Conservation (phyloP, 1,140 invertebrate genomes). For the Drosophila guanche region DNA sequence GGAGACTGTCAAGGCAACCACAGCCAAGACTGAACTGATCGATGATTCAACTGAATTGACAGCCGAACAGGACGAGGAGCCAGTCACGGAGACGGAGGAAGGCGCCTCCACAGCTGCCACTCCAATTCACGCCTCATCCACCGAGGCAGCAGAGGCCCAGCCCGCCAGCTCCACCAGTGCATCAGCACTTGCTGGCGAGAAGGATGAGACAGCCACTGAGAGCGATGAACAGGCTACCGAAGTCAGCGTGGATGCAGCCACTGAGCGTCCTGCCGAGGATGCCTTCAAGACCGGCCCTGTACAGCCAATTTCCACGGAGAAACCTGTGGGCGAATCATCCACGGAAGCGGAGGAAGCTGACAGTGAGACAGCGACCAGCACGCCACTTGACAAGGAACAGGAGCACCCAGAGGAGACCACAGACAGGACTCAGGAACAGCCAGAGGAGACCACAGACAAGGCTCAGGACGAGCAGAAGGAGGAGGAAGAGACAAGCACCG, state of each 20-base stretch:
- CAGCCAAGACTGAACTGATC: constrained; percentile 35
- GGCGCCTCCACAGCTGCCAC: constrained; percentile 23
- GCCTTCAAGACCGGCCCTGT: constrained; percentile 15
- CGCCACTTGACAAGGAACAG: constrained; percentile 31
- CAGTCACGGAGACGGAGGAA: constrained; percentile 11
- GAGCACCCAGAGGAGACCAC: neutral
- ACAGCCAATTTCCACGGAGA: constrained; percentile 40
- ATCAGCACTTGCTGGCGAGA: constrained; percentile 28
- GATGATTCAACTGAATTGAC: constrained; percentile 45
- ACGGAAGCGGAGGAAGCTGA: constrained; percentile 41
- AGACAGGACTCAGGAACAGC: constrained; percentile 27
- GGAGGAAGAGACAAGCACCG: constrained; percentile 36
- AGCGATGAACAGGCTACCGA: constrained; percentile 31
- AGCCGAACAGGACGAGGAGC: constrained; percentile 22
- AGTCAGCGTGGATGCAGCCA: constrained; percentile 34
- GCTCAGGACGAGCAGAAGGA: constrained; percentile 22
- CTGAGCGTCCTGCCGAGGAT: constrained; percentile 22
- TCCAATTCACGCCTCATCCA: constrained; percentile 28
- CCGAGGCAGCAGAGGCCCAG: constrained; percentile 27
- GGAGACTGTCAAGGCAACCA: constrained; percentile 48
- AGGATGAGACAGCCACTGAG: constrained; percentile 30
- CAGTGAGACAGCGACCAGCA: constrained; percentile 31
- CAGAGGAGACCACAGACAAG: constrained; percentile 28
- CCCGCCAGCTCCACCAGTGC: constrained; percentile 28
- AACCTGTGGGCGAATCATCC: constrained; percentile 47